These are phyloP conservation scores for Coluber constrictor DNA, from an alignment of 2,797 vertebrate genomes.

Conservation along the genomic window DNA sequence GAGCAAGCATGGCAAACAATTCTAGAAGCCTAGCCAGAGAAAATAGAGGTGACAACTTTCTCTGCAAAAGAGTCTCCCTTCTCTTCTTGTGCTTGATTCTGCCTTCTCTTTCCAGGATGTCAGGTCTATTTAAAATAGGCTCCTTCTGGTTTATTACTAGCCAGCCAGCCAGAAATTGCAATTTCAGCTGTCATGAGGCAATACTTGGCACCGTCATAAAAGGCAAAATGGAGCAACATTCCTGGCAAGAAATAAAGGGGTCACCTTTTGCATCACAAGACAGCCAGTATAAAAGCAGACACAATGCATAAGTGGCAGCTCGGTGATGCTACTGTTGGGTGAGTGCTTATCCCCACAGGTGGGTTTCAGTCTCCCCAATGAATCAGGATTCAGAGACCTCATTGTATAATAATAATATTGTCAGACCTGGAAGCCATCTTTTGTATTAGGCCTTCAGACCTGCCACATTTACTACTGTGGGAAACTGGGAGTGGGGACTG, in stretches of 20 bases:
- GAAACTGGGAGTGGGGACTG: too few species aligned
- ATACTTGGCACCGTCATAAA: neutral
- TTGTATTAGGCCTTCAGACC: too few species aligned
- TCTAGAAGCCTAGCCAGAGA: neutral
- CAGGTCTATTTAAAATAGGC: neutral
- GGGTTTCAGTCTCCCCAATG: neutral
- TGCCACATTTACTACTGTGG: too few species aligned
- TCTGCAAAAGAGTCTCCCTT: neutral
- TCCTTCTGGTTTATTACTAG: neutral
- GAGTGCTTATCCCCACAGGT: neutral
- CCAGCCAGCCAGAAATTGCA: neutral
- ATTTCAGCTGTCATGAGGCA: neutral
- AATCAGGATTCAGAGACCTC: neutral
- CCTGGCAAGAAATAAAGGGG: neutral
- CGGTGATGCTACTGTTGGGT: neutral
- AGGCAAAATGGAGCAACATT: neutral
- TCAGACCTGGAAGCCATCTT: too few species aligned
- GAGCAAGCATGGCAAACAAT: neutral
- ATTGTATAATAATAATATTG: too few species aligned
- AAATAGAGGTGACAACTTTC: neutral
- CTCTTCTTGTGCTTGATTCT: neutral
- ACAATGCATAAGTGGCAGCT: neutral
- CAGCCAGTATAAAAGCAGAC: neutral
- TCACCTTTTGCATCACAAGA: neutral
- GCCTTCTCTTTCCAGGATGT: neutral